Conservation (phyloP, 2,888 invertebrate species). For the Nephrotoma guestfalica region DNA sequence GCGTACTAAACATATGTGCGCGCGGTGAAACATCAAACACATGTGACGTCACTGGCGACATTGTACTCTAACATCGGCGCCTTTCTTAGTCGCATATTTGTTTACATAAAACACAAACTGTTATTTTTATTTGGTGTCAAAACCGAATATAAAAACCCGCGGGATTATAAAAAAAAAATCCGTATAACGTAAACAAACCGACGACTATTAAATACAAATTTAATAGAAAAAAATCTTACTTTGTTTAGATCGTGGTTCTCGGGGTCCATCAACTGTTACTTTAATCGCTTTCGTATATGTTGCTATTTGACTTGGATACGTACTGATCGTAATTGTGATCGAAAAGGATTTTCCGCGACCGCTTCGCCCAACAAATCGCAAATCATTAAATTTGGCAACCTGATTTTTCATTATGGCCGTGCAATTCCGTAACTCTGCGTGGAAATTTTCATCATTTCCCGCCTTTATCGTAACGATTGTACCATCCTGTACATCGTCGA, state of each 20-base stretch:
- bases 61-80: neutral
- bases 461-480: constrained; percentile 87
- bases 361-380: constrained; percentile 92
- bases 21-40: neutral
- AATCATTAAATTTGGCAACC: constrained; percentile 96
- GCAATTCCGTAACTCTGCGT: constrained; percentile 87
- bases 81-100: neutral
- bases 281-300: constrained; percentile 95
- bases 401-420: constrained; percentile 94
- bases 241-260: constrained; percentile 93
- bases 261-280: constrained; percentile 97
- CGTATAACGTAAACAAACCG: neutral
- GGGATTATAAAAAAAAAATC: neutral
- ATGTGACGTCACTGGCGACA: neutral
- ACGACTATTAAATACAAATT: neutral
- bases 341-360: constrained; percentile 95
- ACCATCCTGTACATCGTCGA: constrained; percentile 89
- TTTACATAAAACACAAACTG: neutral
- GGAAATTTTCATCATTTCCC: constrained; percentile 96
- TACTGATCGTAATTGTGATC: constrained; percentile 82
- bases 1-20: neutral
- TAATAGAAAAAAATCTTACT: constrained; percentile 49
- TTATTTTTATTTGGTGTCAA: neutral
- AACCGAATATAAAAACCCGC: neutral
- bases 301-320: constrained; percentile 68